phyloP scores from a whole-genome alignment of 2,888 invertebrate genomes.

The Nezara viridula region DNA sequence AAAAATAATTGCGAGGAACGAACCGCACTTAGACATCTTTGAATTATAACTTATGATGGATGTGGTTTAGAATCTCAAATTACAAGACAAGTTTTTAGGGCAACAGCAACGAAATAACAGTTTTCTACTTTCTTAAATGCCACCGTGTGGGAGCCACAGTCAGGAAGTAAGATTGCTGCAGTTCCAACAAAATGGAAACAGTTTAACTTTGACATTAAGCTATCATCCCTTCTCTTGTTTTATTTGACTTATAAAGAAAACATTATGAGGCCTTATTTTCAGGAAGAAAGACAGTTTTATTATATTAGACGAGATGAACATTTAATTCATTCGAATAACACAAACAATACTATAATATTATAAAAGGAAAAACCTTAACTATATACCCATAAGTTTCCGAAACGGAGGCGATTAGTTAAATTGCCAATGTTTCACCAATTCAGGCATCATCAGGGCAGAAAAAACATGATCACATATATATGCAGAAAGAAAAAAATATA shows the following conservation, averaged over 20 bases:
- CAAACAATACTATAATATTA: no score
- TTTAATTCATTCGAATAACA: no score
- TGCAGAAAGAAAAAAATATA: no score
- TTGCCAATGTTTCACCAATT: no score
- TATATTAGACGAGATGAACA: no score
- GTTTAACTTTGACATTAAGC: no score
- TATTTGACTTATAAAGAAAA: not conserved
- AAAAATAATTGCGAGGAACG: not conserved
- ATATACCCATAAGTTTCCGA: no score
- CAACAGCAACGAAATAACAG: not conserved
- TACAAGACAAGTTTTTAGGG: not conserved
- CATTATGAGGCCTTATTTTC: not conserved
- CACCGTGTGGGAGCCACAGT: not conserved
- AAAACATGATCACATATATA: no score
- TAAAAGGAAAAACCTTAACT: no score
- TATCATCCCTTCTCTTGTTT: not conserved
- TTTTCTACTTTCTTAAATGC: not conserved
- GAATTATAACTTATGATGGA: not conserved
- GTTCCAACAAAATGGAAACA: not conserved
- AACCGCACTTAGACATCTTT: slow-evolving; percentile 15
- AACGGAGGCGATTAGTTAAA: no score
- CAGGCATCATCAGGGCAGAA: no score
- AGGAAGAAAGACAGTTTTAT: not conserved
- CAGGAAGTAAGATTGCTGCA: not conserved
- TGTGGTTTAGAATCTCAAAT: not conserved